Evolutionary conservation across 2,888 invertebrate genomes (phyloP), one percentile per base, ranked within the genome.

Genomic region (Acrobasis suavella): DNA sequence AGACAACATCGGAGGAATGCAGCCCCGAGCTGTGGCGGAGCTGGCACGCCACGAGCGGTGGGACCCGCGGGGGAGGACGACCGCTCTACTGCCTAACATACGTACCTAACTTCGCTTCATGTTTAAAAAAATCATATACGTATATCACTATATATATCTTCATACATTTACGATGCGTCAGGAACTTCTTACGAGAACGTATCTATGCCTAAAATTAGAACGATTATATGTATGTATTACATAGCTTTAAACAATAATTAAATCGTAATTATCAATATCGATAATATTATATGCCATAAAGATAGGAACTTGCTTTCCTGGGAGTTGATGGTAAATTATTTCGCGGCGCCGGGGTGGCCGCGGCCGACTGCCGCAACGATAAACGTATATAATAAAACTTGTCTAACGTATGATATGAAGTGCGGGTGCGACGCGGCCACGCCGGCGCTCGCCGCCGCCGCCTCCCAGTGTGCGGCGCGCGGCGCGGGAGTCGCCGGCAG

Each of bases 211-310:
- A 93, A 92, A 90, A 91, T 91, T 92, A 92, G 91, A 92, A 91
- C 91, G 92, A 92, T 93, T 93, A 93, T 92, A 93, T 91, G 92
- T 92, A 92, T 92, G 92, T 92, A 92, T 92, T 92, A 93, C 92
- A 92, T 93, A 93, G 92, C 92, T 92, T 92, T 92, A 92, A 93
- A 93, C 93, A 92, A 92, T 92, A 91, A 92, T 92, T 92, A 92
- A 92, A 92, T 91, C 91, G 92, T 93, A 93, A 92, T 92, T 92
- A 93, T 91, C 92, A 92, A 91, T 93, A 92, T 91, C 91, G 92
- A 92, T 92, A 92, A 92, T 92, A 92, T 92, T 93, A 93, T 93
- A 93, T 93, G 92, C 92, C 92, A 93, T 93, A 92, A 92, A 93
- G 92, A 93, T 93, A 93, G 93, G 93, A 93, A 93, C 93, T 93